Conservation (phyloP, 2,888 invertebrate species). For the Gymnosoma rotundatum region DNA sequence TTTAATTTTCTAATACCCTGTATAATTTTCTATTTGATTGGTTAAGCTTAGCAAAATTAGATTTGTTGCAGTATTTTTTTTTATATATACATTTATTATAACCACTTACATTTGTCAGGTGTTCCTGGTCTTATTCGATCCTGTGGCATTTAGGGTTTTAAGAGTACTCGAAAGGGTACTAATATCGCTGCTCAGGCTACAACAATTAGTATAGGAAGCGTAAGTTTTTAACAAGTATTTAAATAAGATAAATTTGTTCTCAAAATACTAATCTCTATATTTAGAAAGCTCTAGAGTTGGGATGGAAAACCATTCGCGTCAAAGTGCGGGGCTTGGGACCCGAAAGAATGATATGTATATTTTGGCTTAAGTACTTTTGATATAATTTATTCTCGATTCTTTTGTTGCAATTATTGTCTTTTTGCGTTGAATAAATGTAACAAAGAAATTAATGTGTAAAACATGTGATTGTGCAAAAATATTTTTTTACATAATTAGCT, state of each 20-base stretch:
- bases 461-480: too few relatives aligned
- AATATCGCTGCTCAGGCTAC: conserved; percentile 98
- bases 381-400: too few relatives aligned
- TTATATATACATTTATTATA: neutral
- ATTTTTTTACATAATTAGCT: too few relatives aligned
- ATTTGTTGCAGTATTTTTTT: conserved; percentile 84
- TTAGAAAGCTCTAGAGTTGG: conserved; percentile 88
- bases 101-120: conserved; percentile 80
- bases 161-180: conserved; percentile 96
- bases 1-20: too few relatives aligned
- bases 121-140: conserved; percentile 85
- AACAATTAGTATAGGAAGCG: conserved; percentile 90
- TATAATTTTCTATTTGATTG: too few relatives aligned
- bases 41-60: conserved; percentile 87
- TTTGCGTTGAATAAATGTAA: too few relatives aligned
- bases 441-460: too few relatives aligned
- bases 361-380: too few relatives aligned
- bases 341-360: conserved; percentile 90
- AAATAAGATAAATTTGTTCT: neutral
- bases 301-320: conserved; percentile 89
- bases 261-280: too few relatives aligned
- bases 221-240: conserved; percentile 82
- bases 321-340: conserved; percentile 92
- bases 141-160: conserved; percentile 96
- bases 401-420: too few relatives aligned